Evolutionary conservation across 2,888 invertebrate species (phyloP), one percentile per base, ranked within the genome.

Genomic region (Papilio protenor): DNA sequence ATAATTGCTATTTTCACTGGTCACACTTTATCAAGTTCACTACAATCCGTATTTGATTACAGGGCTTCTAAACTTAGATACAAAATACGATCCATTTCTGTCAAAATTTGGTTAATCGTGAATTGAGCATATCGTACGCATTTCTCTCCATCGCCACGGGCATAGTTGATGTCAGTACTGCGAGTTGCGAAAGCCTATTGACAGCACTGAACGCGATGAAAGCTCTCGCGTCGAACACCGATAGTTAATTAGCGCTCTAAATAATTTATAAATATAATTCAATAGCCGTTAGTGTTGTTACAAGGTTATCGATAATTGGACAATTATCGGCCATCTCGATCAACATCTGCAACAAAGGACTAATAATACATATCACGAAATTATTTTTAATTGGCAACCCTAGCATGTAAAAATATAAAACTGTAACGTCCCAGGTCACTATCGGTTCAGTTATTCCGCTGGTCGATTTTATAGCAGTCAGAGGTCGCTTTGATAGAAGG

Each of bases 201-300:
- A 40, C 33, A 40, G 70, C 57, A 21, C 49, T 18, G n/a, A 23
- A 40, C 52, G 16, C 81, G 76, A 61, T 80, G 80, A 83, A 83
- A 83, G 80, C 81, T 79, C 78, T 79, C 73, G 82, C 75, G 82
- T 83, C 84, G 82, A 82, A 84, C 64, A 77, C 74, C 77, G 78
- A 76, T 83, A 83, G 84, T 85, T 85, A 83, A 84, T 83, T 81
- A 81, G 77, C 71, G 78, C 69, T 27, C 49, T 79, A 79, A 79
- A 79, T 81, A 80, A 82, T 82, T 82, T 81, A 81, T 81, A 81
- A 80, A 75, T 78, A 59, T 77, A 77, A 72, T 64, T 33, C 75
- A 71, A 69, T 75, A 75, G 21, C 79, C 76, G 70, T 21, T 75
- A 69, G 75, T 49, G 33, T 14, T 40, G 75, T 55, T 40, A 49